A percentile compares a stretch with the other conserved stretches of the same genome.
Conservation (phyloP, 2,888 invertebrate species). For the Tribolium freemani region DNA sequence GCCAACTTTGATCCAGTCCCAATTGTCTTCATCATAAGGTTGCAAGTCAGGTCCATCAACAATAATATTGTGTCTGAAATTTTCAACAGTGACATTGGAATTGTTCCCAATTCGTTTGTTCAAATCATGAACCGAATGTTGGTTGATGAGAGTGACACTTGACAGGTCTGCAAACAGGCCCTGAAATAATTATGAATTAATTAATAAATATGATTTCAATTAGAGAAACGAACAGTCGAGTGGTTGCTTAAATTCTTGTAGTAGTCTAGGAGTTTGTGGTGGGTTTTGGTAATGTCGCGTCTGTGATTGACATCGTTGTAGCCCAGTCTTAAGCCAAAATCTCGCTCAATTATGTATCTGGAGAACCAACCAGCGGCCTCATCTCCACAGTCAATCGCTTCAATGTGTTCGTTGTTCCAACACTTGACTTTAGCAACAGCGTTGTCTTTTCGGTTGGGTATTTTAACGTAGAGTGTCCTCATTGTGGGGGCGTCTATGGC, state of each 20-base stretch:
- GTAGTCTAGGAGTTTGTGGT: conserved; percentile 53
- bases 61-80: conserved; percentile 74
- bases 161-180: conserved; percentile 71
- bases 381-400: conserved; percentile 75
- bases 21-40: conserved; percentile 71
- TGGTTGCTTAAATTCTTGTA: conserved; percentile 58
- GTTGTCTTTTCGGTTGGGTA: conserved; percentile 60
- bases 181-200: conserved; percentile 57
- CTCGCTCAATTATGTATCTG: conserved; percentile 62
- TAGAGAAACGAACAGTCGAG: conserved; percentile 58
- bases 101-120: conserved; percentile 66
- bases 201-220: background rate
- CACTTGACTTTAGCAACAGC: conserved; percentile 53
- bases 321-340: conserved; percentile 62
- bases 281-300: conserved; percentile 56
- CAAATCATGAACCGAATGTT: conserved; percentile 70
- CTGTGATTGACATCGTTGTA: conserved; percentile 59
- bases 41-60: conserved; percentile 65
- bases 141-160: conserved; percentile 71
- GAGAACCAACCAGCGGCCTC: conserved; percentile 75
- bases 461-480: conserved; percentile 66
- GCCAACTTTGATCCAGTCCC: conserved; percentile 74
- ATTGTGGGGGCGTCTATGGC: conserved; percentile 69
- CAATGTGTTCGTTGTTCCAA: conserved; percentile 61
- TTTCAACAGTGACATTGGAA: conserved; percentile 65